These are phyloP conservation scores for Cryptocephalus primarius DNA, from an alignment of 2,888 invertebrate genomes.

Conservation along the genomic window DNA sequence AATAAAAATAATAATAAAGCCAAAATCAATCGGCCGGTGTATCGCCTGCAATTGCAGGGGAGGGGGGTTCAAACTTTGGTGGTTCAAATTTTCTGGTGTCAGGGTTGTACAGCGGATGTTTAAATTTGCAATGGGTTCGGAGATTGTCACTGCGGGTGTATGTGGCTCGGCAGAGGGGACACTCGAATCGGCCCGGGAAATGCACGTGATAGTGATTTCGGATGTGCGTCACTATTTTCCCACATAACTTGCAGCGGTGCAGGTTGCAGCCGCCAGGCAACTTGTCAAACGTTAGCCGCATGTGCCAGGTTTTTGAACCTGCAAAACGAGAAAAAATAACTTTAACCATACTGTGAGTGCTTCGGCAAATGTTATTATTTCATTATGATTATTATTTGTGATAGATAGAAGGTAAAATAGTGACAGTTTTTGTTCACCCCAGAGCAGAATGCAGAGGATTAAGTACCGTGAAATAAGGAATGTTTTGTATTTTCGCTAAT, in stretches of 20 bases:
- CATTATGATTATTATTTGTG: conserved; percentile 26
- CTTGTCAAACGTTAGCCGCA: conserved; percentile 89
- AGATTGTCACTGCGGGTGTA: conserved; percentile 89
- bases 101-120: conserved; percentile 78
- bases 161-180: conserved; percentile 81
- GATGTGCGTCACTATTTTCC: conserved; percentile 90
- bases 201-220: conserved; percentile 91
- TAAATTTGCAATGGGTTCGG: conserved; percentile 87
- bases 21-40: conserved; percentile 40
- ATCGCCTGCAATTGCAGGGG: conserved; percentile 49
- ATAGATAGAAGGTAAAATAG: conserved; percentile 34
- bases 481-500: too few species aligned
- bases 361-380: conserved; percentile 6
- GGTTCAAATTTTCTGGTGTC: conserved; percentile 76
- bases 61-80: conserved; percentile 53
- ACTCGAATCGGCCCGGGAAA: conserved; percentile 86
- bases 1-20: conserved; percentile 35
- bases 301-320: conserved; percentile 93
- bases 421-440: conserved; percentile 36
- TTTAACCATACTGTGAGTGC: conserved; percentile 1
- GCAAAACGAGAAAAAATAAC: conserved; percentile 44
- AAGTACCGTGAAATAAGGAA: too few species aligned
- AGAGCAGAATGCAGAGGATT: conserved; percentile 29
- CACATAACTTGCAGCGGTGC: conserved; percentile 89
- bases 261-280: conserved; percentile 86